Percentiles rank a stretch among this genome's conserved stretches.
phyloP scores from a whole-genome alignment of 1,140 invertebrate genomes.

The Oreohelix idahoensis region DNA sequence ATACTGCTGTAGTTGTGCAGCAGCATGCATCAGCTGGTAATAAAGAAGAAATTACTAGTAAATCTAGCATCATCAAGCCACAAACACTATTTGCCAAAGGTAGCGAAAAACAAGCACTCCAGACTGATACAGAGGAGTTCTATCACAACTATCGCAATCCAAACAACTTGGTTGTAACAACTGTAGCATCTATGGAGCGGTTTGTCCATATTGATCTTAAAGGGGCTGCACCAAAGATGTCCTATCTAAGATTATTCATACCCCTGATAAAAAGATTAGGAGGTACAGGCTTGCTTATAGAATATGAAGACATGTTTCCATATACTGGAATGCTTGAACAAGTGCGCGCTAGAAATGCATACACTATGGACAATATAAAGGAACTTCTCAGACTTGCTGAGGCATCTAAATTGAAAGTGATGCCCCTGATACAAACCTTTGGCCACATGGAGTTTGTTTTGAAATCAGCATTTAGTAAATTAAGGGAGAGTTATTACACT shows the following conservation, averaged over 20 bases:
- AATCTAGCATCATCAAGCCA: neutral
- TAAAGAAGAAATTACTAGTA: neutral
- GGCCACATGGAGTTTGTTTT: conserved; percentile 87
- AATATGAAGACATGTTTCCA: conserved; percentile 99
- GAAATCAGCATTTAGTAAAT: conserved; percentile 83
- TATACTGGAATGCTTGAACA: conserved; percentile 80
- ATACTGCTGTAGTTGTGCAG: neutral
- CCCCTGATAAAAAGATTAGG: conserved; percentile 83
- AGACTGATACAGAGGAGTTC: neutral
- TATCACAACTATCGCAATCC: conserved; percentile 17
- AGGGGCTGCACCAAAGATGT: conserved; percentile 61
- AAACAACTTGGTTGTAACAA: neutral
- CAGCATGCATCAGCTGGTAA: neutral
- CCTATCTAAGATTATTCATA: conserved; percentile 56
- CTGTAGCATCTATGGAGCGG: conserved; percentile 37
- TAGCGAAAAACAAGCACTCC: neutral
- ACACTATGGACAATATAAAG: conserved; percentile 76
- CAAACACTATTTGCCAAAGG: neutral
- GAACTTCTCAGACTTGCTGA: conserved; percentile 78
- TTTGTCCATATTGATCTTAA: conserved; percentile 65
- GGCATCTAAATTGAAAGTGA: conserved; percentile 82
- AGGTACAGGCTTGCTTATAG: conserved; percentile 89
- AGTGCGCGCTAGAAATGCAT: conserved; percentile 76
- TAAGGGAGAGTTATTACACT: conserved; percentile 81
- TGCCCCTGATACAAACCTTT: conserved; percentile 96